These are phyloP conservation scores for Monopterus albus DNA, from an alignment of 2,113 vertebrate species.

Conservation along the genomic window DNA sequence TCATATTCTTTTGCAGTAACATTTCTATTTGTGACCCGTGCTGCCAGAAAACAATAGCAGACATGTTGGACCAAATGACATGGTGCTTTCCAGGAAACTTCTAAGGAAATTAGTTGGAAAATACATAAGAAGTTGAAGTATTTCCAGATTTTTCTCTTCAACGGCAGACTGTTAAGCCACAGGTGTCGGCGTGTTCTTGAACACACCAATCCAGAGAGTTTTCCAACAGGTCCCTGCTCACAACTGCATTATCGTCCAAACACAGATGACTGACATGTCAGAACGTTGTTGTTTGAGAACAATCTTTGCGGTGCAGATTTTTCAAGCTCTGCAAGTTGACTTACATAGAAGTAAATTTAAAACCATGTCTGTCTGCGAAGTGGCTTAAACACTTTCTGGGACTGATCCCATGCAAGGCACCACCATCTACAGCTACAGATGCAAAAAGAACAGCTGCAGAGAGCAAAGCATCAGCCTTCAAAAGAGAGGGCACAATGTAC, in stretches of 20 bases:
- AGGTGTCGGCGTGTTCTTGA: slow-evolving; percentile 2
- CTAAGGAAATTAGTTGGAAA: background rate
- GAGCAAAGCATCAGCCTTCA: no score
- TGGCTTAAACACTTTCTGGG: no score
- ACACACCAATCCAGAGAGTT: background rate
- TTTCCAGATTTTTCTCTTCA: background rate
- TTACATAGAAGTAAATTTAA: no score
- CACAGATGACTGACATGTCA: background rate
- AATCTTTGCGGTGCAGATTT: no score
- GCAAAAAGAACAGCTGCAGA: no score
- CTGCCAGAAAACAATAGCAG: background rate
- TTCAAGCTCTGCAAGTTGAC: no score
- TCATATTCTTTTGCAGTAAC: no score
- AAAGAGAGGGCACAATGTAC: no score
- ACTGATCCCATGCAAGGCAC: no score
- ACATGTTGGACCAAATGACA: background rate
- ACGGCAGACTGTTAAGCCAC: background rate
- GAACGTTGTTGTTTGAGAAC: background rate
- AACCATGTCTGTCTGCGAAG: no score
- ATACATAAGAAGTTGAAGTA: background rate
- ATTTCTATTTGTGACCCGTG: background rate
- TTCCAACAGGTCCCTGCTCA: background rate
- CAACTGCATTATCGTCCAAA: background rate
- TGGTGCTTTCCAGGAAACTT: no score
- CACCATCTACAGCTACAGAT: no score